Base-by-base conservation (phyloP, 2,888 invertebrate genomes). In the Eristalis arbustorum region DNA sequence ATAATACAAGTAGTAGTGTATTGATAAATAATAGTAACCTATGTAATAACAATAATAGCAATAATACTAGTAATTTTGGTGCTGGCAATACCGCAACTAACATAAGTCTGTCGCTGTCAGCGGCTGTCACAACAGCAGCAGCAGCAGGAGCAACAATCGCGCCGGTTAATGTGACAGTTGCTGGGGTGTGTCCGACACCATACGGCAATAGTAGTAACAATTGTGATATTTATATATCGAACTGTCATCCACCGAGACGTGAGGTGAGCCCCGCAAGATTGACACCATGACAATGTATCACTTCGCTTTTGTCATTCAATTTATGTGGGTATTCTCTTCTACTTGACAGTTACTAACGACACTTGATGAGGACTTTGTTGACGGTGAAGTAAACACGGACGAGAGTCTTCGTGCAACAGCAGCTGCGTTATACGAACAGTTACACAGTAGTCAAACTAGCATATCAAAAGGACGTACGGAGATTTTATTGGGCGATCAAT, bases 381-480 rank as follows among this genome's bases (percentile, higher is more conserved):
- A 91, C 59, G 90, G 90, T 85, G 90, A 90, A 81, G 88, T 90
- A 80, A 91, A 89, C 88, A 91, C 88, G 64, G 90, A 89, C 83
- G 88, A 76, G 49, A 88, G 84, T 66, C 73, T 88, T 61, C 84
- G 84, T 49, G 88, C 88, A 31, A 88, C 89, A 84, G 88, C 90
- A 89, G 85, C 89, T 89, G 64, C 89, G 79, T 85, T 88, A 88
- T 88, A 88, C 79, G 84, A 88, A 88, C 89, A 90, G 76, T 89
- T 90, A 89, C 90, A 90, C 89, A 90, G 90, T 87, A 92, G 92
- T 90, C 92, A 91, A 90, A 92, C 90, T 90, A 92, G 92, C 92
- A 93, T 93, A 93, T 93, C 93, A 92, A 93, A 92, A 91, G 93
- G 93, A 89, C 91, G 93, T 89, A 93, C 92, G 88, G 93, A 93